These are phyloP conservation scores for Salvelinus fontinalis DNA, from an alignment of 2,113 vertebrate genomes.

Conservation along the genomic window DNA sequence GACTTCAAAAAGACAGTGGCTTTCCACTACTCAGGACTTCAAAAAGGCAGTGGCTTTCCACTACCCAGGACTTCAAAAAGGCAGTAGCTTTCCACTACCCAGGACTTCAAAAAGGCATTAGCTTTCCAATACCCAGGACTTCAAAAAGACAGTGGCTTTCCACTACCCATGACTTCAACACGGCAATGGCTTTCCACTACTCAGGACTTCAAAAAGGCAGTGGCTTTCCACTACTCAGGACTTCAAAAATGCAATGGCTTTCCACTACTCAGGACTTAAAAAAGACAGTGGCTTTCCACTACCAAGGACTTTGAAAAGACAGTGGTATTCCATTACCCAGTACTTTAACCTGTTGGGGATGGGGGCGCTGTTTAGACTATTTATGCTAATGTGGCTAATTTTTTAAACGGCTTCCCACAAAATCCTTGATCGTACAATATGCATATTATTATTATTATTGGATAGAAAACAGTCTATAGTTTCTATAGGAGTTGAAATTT, in stretches of 20 bases:
- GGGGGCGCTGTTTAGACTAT: too few species aligned
- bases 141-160: not conserved
- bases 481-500: too few species aligned
- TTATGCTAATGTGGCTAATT: too few species aligned
- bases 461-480: too few species aligned
- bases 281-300: not conserved
- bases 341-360: too few species aligned
- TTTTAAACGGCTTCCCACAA: too few species aligned
- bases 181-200: conserved; percentile 30
- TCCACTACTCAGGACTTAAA: conserved; percentile 5
- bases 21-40: conserved; percentile 23
- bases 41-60: not conserved
- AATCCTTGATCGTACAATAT: too few species aligned
- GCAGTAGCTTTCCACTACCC: conserved; percentile 25
- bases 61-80: conserved; percentile 29
- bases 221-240: not conserved
- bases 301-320: not conserved
- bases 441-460: too few species aligned
- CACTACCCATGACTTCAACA: conserved; percentile 26
- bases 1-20: conserved; percentile 35
- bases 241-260: conserved; percentile 35
- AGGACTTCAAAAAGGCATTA: conserved; percentile 18
- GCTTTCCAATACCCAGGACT: conserved; percentile 24
- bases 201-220: conserved; percentile 5
- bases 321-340: not conserved